Evolutionary conservation across 2,113 vertebrate species (phyloP).

Genomic region (Probosciger aterrimus): DNA sequence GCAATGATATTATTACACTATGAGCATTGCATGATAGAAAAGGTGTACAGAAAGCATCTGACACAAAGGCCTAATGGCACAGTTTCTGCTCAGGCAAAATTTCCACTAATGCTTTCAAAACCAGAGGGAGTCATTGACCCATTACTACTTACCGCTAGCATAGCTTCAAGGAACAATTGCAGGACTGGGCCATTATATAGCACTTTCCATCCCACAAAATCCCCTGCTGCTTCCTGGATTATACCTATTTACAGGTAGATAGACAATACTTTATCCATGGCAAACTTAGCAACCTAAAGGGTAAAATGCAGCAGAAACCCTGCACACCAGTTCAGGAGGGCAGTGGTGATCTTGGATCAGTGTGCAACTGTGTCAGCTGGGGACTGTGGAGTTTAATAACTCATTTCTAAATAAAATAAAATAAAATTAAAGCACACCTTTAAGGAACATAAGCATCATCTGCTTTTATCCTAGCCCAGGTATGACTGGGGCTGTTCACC

Average conservation of each 20-base stretch:
- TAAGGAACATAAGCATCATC: not conserved
- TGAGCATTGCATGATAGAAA: not conserved
- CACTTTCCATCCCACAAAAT: not conserved
- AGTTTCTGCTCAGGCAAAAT: not conserved
- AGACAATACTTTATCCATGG: not conserved
- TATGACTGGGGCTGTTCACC: rapidly evolving
- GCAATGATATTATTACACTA: not conserved
- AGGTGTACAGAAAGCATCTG: not conserved
- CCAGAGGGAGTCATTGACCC: not conserved
- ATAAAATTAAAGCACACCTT: not conserved
- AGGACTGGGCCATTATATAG: not conserved
- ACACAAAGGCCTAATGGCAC: not conserved
- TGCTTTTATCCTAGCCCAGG: not conserved
- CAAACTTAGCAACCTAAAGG: not conserved
- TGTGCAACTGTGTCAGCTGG: rapidly evolving
- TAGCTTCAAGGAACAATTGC: not conserved
- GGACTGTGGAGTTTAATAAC: rapidly evolving
- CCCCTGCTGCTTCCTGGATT: not conserved
- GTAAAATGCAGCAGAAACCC: not conserved
- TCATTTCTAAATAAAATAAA: not conserved
- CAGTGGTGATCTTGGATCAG: not conserved
- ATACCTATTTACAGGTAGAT: not conserved
- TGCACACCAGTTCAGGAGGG: not conserved
- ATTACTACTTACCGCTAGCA: not conserved
- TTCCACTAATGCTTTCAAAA: not conserved